These are phyloP conservation scores for Thymelicus acteon DNA, from an alignment of 2,888 invertebrate species.

Conservation along the genomic window DNA sequence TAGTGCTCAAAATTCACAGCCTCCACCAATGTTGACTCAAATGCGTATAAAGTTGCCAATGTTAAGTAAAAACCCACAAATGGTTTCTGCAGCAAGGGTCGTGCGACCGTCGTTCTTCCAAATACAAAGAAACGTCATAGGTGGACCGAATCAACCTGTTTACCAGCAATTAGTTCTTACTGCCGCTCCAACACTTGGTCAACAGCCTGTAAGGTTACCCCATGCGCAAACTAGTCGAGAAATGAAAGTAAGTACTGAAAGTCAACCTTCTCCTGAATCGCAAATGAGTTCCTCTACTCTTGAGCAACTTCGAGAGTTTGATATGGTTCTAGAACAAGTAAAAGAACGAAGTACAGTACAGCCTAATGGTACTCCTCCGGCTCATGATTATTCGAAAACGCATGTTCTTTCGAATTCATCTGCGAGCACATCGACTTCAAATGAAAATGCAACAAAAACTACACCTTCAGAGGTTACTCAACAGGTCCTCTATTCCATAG, in stretches of 20 bases:
- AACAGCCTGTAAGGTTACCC: conserved; percentile 73
- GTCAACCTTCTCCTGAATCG: conserved; percentile 77
- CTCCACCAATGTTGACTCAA: conserved; percentile 78
- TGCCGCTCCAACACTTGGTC: conserved; percentile 75
- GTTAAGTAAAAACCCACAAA: conserved; percentile 81
- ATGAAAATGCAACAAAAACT: conserved; percentile 56
- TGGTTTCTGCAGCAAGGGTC: conserved; percentile 84
- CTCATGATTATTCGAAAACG: conserved; percentile 56
- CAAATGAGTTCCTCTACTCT: conserved; percentile 90
- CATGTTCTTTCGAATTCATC: conserved; percentile 51
- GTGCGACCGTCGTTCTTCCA: conserved; percentile 84
- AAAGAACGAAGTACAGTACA: conserved; percentile 90
- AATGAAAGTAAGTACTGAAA: conserved; percentile 63
- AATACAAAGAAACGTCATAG: conserved; percentile 86
- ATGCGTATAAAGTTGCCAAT: conserved; percentile 82
- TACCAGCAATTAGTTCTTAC: conserved; percentile 81
- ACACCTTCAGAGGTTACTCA: conserved; percentile 60
- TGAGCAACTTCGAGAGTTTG: conserved; percentile 91
- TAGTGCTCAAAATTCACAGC: conserved; percentile 62
- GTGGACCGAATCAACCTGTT: conserved; percentile 81
- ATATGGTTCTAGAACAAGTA: conserved; percentile 92
- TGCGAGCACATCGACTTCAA: conserved; percentile 52
- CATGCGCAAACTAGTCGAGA: conserved; percentile 60
- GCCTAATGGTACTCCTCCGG: conserved; percentile 61
- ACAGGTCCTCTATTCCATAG: conserved; percentile 74